Evolutionary conservation across 2,888 invertebrate species (phyloP).

Genomic region (Metacarcinus magister): DNA sequence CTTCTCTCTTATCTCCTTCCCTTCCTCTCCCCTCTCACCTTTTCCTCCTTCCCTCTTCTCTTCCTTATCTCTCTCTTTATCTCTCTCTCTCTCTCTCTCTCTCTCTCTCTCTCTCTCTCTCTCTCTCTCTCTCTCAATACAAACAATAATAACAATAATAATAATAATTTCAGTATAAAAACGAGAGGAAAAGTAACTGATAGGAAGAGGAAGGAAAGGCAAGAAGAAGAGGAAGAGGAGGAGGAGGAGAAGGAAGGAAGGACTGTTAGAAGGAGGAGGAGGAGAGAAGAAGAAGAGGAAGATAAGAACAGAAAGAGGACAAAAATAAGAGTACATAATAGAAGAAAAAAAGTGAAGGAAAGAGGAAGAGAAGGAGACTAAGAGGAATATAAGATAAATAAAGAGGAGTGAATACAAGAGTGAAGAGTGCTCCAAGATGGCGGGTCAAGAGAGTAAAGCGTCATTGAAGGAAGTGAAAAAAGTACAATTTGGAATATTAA

Average conservation of each 20-base stretch:
- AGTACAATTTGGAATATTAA: conserved; percentile 99
- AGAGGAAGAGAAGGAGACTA: neutral
- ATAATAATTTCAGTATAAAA: neutral
- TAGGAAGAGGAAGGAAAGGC: neutral
- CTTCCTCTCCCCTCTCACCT: neutral
- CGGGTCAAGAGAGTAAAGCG: conserved; percentile 89
- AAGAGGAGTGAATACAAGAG: neutral
- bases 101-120: neutral
- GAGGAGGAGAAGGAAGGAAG: neutral
- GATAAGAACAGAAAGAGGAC: neutral
- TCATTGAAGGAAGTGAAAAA: conserved; percentile 96
- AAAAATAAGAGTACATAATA: neutral
- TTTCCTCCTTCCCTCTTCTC: neutral
- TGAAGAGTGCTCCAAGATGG: conserved; percentile 2
- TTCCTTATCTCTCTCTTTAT: conserved; percentile 40
- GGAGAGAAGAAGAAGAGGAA: neutral
- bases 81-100: conserved; percentile 20
- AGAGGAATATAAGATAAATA: neutral
- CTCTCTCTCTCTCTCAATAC: neutral
- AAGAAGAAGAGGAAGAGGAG: neutral
- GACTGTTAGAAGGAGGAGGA: neutral
- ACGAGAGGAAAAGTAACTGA: neutral
- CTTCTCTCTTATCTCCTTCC: neutral
- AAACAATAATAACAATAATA: no score
- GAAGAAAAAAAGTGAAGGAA: neutral